Evolutionary conservation across 1,140 invertebrate species (phyloP).

Genomic region (Formica selysi): DNA sequence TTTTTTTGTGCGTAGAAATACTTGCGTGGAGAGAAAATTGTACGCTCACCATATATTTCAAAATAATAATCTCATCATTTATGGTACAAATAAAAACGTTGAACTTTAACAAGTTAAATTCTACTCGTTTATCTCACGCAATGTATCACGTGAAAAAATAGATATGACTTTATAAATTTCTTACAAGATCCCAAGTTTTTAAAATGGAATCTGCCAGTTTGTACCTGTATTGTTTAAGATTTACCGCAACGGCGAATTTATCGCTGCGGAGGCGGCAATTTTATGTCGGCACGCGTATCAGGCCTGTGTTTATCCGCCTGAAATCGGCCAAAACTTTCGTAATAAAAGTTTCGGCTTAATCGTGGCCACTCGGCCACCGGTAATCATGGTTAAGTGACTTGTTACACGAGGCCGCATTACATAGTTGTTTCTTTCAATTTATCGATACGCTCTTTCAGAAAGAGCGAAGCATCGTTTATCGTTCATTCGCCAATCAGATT

Average conservation of each 20-base stretch:
- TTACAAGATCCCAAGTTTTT: constrained; percentile 13
- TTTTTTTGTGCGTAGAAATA: not conserved
- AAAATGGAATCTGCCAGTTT: not conserved
- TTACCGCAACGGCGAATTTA: constrained; percentile 10
- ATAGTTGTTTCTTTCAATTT: constrained; percentile 59
- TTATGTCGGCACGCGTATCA: constrained; percentile 13
- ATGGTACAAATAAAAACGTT: not conserved
- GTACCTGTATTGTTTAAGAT: not conserved
- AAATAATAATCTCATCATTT: not conserved
- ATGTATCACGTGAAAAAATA: constrained; percentile 14
- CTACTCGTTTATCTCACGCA: not conserved
- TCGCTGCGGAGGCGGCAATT: constrained; percentile 5
- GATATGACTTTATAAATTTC: constrained; percentile 20
- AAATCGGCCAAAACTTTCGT: constrained; percentile 64
- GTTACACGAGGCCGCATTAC: constrained; percentile 9
- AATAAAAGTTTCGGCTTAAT: constrained; percentile 63
- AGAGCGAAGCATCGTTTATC: constrained; percentile 41
- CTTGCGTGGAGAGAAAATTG: not conserved
- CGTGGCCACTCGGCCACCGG: not conserved
- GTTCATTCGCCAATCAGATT: constrained; percentile 11
- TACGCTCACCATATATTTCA: not conserved
- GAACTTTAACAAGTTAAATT: constrained; percentile 2
- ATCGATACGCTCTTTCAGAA: not conserved
- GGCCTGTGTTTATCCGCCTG: not conserved
- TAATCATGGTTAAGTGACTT: constrained; percentile 52